Evolutionary conservation across 2,797 vertebrate species (phyloP), one percentile per base, ranked within the genome.

Genomic region (Scolopax rusticola): DNA sequence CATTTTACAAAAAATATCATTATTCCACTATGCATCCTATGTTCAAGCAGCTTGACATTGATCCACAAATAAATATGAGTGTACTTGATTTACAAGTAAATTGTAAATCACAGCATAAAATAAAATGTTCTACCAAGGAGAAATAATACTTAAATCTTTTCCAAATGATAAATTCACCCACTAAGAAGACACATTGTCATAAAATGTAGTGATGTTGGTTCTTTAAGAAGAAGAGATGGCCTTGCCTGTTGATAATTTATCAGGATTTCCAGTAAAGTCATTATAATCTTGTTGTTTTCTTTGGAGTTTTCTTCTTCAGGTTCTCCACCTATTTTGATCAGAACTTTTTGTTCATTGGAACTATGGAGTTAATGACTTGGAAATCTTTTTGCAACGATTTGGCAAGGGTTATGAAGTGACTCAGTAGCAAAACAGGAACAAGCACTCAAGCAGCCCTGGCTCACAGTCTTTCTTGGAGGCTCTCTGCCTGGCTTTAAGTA

Each of bases 401-500:
- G 64, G 32, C 45, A 84, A 79, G 45, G 70, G 45, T 84, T 90
- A 40, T 77, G 41, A 68, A 95, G 70, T 82, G 77, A 90, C 33
- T 94, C 64, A 81, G 56, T 77, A 73, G n/a, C 74, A 84, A 94
- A 90, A 60, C 33, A 74, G 67, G 74, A 88, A 33, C 15, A 82
- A 48, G 59, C 77, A 84, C 59, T 91, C 79, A 48, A 67, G 51
- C 53, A 95, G 56, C 33, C 64, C 48, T 36, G 16, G 48, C 60
- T 82, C 63, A 64, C 64, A 33, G 60, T 87, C 78, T 87, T 91
- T 85, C 67, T 92, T 27, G 0, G 74, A 80, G 36, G 33, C 67
- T 88, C 78, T 89, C 86, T 88, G 56, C 38, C 70, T 78, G 36
- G 15, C 83, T 95, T 84, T 76, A 77, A 95, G 91, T 79, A 94